Evolutionary conservation across 2,888 invertebrate species (phyloP).

Genomic region (Andrena bicolor): DNA sequence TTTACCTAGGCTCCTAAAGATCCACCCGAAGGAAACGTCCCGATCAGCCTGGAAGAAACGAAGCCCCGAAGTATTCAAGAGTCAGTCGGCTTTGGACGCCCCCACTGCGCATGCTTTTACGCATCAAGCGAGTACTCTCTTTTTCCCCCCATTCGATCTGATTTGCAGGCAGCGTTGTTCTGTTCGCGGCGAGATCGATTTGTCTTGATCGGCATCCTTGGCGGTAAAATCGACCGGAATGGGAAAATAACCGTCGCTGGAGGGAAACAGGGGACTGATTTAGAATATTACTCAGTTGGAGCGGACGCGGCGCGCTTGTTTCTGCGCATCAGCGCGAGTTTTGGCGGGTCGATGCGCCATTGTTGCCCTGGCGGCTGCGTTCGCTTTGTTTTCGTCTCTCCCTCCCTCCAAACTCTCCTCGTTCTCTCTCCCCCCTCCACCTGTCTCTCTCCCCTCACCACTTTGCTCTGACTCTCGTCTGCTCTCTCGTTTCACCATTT

Average conservation of each 20-base stretch:
- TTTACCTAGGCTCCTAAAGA: background rate
- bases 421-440: conserved; percentile 48
- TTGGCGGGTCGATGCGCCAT: conserved; percentile 81
- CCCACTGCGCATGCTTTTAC: conserved; percentile 39
- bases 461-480: conserved; percentile 9
- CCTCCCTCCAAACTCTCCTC: conserved; percentile 34
- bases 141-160: background rate
- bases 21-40: background rate
- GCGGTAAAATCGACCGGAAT: background rate
- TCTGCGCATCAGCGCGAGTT: conserved; percentile 75
- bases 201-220: background rate
- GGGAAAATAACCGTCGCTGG: background rate
- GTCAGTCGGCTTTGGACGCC: background rate
- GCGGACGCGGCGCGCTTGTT: conserved; percentile 60
- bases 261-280: background rate
- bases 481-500: conserved; percentile 51
- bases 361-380: conserved; percentile 75
- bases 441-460: conserved; percentile 27
- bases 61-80: conserved; percentile 1
- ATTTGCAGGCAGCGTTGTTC: background rate
- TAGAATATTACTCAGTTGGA: conserved; percentile 66
- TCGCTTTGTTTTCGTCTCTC: conserved; percentile 71
- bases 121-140: conserved; percentile 32
- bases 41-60: conserved; percentile 3
- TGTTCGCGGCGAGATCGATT: background rate